Evolutionary conservation across 2,113 vertebrate species (phyloP), one percentile per base, ranked within the genome.

Genomic region (Triplophysa dalaica): DNA sequence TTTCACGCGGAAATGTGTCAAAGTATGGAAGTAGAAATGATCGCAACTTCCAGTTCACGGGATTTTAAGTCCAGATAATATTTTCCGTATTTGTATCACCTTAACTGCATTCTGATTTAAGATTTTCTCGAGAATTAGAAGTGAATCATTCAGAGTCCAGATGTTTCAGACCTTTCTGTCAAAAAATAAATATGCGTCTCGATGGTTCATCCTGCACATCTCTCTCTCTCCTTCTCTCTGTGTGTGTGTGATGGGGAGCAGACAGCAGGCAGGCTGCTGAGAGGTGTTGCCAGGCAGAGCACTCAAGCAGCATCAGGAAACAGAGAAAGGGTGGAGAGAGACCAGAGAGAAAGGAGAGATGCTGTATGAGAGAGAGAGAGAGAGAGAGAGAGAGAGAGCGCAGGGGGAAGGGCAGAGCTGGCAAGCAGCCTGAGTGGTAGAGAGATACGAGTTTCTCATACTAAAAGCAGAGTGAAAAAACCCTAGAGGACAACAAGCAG

Each of bases 261-360:
- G 75, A 81, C 75, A 81, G 56, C 82, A 78, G 69, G 79, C 79
- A 65, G 84, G 81, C 82, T 64, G 43, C 41, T 78, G 84, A 81
- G 79, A 85, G 76, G 84, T 86, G 84, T 86, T 86, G 84, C 84
- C 84, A 86, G 84, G 84, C 84, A 86, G 79, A 86, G 79, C 78
- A 78, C 81, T 85, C 81, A 78, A 83, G 75, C 62, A 77, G 81
- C 78, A 84, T 78, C 26, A 67, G 21, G 2, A 45, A 61, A 75
- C 38, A 80, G 81, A 80, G 70, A 58, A 60, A 81, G 79, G 67
- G 79, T 52, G 75, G 69, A 81, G 83, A 54, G 84, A 74, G 64
- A 84, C n/a, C 63, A 75, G 56, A 75, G 67, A 78, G 66, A 58
- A 8, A 65, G 63, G 54, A 56, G 56, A 66, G 41, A 56, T 56